phyloP scores from a whole-genome alignment of 2,888 invertebrate species.

The Cryptocephalus primarius region DNA sequence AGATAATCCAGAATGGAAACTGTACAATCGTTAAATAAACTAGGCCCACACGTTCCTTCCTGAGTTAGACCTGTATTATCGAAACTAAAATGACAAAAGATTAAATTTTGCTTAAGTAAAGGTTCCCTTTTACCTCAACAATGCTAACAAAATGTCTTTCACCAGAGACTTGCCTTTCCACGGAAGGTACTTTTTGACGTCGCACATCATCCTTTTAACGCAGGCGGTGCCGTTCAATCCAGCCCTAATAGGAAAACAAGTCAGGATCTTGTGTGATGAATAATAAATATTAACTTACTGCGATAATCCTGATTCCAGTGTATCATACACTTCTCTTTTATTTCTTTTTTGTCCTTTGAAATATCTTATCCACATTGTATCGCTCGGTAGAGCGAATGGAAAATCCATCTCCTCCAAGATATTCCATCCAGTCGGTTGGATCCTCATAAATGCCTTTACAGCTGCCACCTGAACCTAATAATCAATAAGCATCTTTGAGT shows the following conservation, averaged over 20 bases:
- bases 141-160: slow-evolving; percentile 51
- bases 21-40: slow-evolving; percentile 6
- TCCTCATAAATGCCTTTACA: slow-evolving; percentile 46
- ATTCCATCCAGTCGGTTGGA: slow-evolving; percentile 48
- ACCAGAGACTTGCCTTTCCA: slow-evolving; percentile 52
- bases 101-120: neutral
- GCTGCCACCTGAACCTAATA: slow-evolving; percentile 45
- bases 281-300: slow-evolving; percentile 9
- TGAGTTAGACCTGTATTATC: slow-evolving; percentile 5
- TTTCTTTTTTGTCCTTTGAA: slow-evolving; percentile 36
- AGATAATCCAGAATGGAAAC: slow-evolving; percentile 9
- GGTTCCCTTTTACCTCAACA: slow-evolving; percentile 45
- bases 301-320: slow-evolving; percentile 16
- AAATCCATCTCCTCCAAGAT: slow-evolving; percentile 48
- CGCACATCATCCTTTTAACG: slow-evolving; percentile 57
- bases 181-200: slow-evolving; percentile 46
- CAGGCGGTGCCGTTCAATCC: slow-evolving; percentile 54
- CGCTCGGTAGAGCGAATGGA: slow-evolving; percentile 42
- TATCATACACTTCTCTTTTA: slow-evolving; percentile 43
- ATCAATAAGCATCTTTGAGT: no score
- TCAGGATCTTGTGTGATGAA: neutral
- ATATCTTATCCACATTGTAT: slow-evolving; percentile 33
- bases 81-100: slow-evolving; percentile 3
- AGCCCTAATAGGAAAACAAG: slow-evolving; percentile 33
- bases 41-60: slow-evolving; percentile 5